phyloP scores from a whole-genome alignment of 2,113 vertebrate genomes.

The Odocoileus hemionus region DNA sequence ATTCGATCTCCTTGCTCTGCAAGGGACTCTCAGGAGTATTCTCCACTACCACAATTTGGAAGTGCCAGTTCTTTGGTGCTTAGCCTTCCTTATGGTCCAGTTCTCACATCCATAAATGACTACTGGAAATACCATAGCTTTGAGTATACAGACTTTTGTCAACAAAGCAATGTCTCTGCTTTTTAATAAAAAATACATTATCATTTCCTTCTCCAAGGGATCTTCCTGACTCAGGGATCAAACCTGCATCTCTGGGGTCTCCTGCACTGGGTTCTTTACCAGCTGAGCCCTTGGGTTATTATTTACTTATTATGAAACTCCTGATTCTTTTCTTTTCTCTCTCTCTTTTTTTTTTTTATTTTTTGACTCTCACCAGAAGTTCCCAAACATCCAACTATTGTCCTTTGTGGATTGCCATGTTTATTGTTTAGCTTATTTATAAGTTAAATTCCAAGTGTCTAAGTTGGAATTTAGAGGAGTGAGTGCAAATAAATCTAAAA shows the following conservation, averaged over 20 bases:
- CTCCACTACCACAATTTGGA: neutral
- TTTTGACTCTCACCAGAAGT: neutral
- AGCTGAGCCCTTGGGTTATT: neutral
- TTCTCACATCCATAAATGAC: neutral
- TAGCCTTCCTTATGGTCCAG: neutral
- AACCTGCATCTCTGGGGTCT: neutral
- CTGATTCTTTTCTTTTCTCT: neutral
- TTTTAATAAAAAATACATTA: neutral
- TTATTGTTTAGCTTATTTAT: neutral
- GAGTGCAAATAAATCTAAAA: neutral
- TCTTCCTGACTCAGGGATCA: neutral
- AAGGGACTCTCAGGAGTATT: neutral
- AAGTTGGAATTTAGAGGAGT: neutral
- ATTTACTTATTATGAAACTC: neutral
- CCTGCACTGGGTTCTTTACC: neutral
- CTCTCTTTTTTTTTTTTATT: accelerated
- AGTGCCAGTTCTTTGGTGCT: neutral
- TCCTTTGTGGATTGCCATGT: neutral
- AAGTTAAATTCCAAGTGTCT: neutral
- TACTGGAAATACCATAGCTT: neutral
- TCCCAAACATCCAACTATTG: neutral
- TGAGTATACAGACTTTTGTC: neutral
- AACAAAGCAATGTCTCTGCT: neutral
- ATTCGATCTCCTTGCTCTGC: neutral
- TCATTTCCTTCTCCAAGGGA: neutral